phyloP scores from a whole-genome alignment of 2,888 invertebrate genomes.

The Callinectes sapidus region DNA sequence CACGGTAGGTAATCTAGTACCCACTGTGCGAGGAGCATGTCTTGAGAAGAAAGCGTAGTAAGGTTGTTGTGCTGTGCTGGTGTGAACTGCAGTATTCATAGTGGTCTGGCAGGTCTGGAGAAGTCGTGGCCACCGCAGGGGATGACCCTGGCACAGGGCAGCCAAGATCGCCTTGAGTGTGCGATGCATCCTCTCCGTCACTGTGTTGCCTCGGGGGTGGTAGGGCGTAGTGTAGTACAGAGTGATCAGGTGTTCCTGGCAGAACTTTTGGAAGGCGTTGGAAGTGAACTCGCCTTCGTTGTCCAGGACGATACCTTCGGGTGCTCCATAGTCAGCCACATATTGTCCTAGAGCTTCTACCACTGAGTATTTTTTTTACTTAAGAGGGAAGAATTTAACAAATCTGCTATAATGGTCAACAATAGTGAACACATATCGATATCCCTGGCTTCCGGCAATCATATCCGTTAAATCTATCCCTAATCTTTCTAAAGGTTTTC shows the following conservation, averaged over 20 bases:
- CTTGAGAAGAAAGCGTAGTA: neutral
- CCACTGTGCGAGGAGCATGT: too few species aligned
- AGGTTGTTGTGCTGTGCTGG: neutral
- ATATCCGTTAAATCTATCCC: too few species aligned
- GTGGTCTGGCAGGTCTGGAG: neutral
- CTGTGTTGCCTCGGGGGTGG: neutral
- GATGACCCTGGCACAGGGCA: constrained; percentile 4
- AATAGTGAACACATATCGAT: neutral
- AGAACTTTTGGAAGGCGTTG: neutral
- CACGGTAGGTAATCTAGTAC: too few species aligned
- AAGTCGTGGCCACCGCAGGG: constrained; percentile 18
- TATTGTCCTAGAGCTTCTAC: too few species aligned
- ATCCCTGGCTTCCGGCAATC: neutral
- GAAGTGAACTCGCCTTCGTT: constrained; percentile 17
- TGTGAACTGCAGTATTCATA: neutral
- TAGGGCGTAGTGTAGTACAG: neutral
- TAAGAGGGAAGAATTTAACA: constrained; percentile 27
- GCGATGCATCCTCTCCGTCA: constrained; percentile 12
- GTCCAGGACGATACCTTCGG: neutral
- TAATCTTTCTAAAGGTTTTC: too few species aligned
- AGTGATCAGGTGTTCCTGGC: neutral
- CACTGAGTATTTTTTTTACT: neutral
- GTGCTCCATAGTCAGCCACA: constrained; percentile 16
- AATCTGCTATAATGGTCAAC: constrained; percentile 19
- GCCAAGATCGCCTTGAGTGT: neutral